Evolutionary conservation across 2,113 vertebrate species (phyloP).

Genomic region (Neogale vison): DNA sequence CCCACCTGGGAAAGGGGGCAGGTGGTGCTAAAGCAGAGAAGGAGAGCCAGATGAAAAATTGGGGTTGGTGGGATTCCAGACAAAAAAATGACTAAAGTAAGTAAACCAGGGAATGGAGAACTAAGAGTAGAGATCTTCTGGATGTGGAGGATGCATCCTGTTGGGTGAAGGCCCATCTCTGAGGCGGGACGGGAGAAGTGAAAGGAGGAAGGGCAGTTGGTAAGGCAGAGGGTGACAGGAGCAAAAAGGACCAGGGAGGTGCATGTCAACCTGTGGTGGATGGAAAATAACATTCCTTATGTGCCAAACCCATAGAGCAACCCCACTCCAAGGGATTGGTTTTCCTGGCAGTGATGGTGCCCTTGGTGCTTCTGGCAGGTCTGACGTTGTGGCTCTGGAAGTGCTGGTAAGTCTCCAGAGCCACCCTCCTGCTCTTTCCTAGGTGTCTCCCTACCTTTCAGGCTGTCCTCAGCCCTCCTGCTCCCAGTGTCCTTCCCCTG

Average conservation of each 20-base stretch:
- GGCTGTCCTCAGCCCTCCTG: fast-evolving
- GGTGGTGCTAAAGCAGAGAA: fast-evolving
- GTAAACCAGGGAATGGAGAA: background rate
- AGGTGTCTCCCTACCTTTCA: fast-evolving
- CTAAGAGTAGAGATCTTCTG: background rate
- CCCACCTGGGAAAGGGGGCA: fast-evolving
- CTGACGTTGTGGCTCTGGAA: background rate
- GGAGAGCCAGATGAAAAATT: background rate
- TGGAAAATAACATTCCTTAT: background rate
- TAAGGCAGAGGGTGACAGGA: background rate
- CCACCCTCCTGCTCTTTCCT: background rate
- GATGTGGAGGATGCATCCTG: background rate
- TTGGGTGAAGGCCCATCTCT: background rate
- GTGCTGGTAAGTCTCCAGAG: background rate
- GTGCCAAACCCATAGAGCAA: background rate
- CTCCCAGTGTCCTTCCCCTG: background rate
- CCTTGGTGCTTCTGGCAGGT: background rate
- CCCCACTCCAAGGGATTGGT: background rate
- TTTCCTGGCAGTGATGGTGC: background rate
- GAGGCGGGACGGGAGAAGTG: background rate
- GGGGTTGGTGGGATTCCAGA: background rate
- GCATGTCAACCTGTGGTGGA: fast-evolving
- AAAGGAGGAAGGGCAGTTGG: background rate
- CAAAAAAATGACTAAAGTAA: background rate
- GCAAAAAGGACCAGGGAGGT: background rate